These are phyloP conservation scores for Drosophila hamatofila DNA, from an alignment of 2,888 invertebrate genomes.

Conservation along the genomic window DNA sequence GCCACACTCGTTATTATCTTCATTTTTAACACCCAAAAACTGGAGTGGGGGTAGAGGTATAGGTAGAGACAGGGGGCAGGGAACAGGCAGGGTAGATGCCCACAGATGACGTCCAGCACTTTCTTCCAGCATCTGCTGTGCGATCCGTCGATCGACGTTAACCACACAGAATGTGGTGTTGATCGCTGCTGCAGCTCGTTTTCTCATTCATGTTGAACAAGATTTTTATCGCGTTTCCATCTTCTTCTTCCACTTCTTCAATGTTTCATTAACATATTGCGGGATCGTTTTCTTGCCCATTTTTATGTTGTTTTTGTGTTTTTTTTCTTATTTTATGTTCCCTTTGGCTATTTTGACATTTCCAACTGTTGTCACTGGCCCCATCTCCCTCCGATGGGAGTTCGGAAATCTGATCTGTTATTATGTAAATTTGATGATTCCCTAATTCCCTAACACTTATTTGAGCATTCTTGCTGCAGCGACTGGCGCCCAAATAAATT, in stretches of 20 bases:
- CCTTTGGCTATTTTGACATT: conserved; percentile 57
- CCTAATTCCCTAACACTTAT: conserved; percentile 76
- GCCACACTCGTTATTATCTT: conserved; percentile 76
- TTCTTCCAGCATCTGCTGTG: conserved; percentile 51
- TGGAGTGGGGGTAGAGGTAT: too few relatives aligned
- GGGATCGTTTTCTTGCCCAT: conserved; percentile 42
- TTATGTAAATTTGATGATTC: conserved; percentile 80
- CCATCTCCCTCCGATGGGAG: conserved; percentile 4
- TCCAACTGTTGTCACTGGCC: conserved; percentile 70
- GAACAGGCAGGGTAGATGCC: conserved; percentile 6
- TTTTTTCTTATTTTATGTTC: conserved; percentile 48
- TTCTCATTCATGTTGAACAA: conserved; percentile 80
- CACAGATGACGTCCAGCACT: conserved; percentile 63
- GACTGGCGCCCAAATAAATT: conserved; percentile 72
- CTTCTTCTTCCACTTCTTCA: background rate
- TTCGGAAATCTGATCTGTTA: conserved; percentile 75
- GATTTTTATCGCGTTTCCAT: conserved; percentile 70
- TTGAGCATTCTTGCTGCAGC: conserved; percentile 29
- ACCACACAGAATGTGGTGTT: conserved; percentile 74
- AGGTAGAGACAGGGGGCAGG: background rate
- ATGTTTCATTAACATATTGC: conserved; percentile 79
- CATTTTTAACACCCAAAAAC: conserved; percentile 76
- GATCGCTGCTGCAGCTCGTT: conserved; percentile 64
- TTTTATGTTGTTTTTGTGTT: conserved; percentile 25
- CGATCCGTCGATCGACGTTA: background rate